phyloP scores from a whole-genome alignment of 2,888 invertebrate genomes.

The Scaptomyza reducta region DNA sequence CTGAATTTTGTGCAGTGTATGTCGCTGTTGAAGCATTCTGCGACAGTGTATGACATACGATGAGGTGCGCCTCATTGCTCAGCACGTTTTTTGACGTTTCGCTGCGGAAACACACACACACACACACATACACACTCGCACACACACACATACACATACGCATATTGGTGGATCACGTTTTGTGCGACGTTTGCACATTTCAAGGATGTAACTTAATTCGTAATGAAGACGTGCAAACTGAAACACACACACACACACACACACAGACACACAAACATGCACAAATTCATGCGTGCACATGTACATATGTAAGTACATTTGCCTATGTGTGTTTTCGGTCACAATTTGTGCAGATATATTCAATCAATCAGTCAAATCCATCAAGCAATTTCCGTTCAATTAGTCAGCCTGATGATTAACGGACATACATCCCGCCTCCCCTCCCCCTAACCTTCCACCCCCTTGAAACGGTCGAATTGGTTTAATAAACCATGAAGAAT shows the following conservation, averaged over 20 bases:
- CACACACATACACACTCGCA: conserved; percentile 42
- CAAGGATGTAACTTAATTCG: conserved; percentile 76
- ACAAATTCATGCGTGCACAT: too few species aligned
- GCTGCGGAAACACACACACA: conserved; percentile 57
- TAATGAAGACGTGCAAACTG: conserved; percentile 73
- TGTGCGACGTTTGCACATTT: conserved; percentile 74
- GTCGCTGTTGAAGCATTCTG: conserved; percentile 6
- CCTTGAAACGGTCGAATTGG: conserved; percentile 14
- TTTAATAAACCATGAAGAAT: conserved; percentile 28
- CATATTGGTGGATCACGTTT: conserved; percentile 56
- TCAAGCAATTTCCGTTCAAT: conserved; percentile 73
- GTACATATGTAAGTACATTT: too few species aligned
- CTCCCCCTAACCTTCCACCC: not conserved
- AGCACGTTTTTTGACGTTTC: conserved; percentile 58
- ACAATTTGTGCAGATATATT: conserved; percentile 35
- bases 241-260: conserved; percentile 26
- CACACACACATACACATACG: conserved; percentile 24
- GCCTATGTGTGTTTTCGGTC: not conserved
- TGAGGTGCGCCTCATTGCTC: conserved; percentile 38
- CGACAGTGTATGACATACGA: conserved; percentile 36
- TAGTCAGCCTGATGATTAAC: conserved; percentile 65
- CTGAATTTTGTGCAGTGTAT: conserved; percentile 13
- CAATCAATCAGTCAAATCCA: conserved; percentile 75
- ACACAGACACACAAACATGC: not conserved
- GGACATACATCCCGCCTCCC: conserved; percentile 9